Evolutionary conservation across 2,888 invertebrate genomes (phyloP).

Genomic region (Lochmaea capreae): DNA sequence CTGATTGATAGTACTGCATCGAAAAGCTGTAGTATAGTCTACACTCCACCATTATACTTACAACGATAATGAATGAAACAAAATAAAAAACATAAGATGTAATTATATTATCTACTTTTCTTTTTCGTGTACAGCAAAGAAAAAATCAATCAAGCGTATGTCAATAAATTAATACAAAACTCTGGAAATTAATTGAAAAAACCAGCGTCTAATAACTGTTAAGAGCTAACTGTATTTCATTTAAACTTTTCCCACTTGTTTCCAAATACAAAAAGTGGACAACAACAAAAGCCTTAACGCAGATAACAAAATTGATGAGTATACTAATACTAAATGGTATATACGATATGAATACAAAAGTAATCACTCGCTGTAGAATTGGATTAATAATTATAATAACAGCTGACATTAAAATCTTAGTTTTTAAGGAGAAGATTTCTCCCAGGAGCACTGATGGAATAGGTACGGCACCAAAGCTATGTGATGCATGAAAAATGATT

Average conservation of each 20-base stretch:
- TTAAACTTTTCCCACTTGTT: constrained; percentile 5
- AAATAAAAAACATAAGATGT: too few species aligned
- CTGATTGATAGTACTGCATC: too few species aligned
- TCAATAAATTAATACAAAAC: too few species aligned
- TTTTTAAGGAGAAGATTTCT: neutral
- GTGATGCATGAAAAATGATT: neutral
- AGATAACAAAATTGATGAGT: neutral
- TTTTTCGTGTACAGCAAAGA: too few species aligned
- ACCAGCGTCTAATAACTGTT: neutral
- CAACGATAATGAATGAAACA: too few species aligned
- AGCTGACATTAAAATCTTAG: neutral
- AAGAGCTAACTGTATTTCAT: neutral
- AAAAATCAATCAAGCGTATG: too few species aligned
- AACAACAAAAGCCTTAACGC: neutral
- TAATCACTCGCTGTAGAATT: too few species aligned
- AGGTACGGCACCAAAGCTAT: neutral
- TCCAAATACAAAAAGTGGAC: constrained; percentile 5
- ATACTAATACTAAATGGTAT: neutral
- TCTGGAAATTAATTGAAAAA: too few species aligned
- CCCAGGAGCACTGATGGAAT: neutral
- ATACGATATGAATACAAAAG: neutral
- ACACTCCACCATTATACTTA: too few species aligned
- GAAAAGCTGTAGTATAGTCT: too few species aligned
- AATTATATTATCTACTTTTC: too few species aligned
- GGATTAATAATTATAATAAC: neutral